A percentile compares a stretch with the other conserved stretches of the same genome.
These are phyloP conservation scores for Drosophila ficusphila DNA, from an alignment of 1,140 invertebrate genomes.

Conservation along the genomic window DNA sequence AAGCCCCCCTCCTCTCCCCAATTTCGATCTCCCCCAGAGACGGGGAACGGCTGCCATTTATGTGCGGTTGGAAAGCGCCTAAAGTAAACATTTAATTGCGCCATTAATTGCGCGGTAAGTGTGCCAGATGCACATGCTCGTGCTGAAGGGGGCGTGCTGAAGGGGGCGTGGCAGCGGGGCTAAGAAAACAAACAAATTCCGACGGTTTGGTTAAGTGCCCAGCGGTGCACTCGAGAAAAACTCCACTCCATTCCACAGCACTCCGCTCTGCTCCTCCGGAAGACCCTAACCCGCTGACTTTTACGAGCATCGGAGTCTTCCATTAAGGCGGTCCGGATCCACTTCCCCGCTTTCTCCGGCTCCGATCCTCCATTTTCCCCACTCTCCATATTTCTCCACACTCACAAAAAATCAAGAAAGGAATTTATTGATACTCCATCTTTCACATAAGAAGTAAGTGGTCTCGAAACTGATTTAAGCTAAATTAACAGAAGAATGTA, in stretches of 20 bases:
- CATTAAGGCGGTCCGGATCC: conserved; percentile 64
- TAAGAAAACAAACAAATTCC: conserved; percentile 75
- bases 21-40: conserved; percentile 33
- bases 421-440: too few species aligned
- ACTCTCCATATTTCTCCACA: conserved; percentile 1
- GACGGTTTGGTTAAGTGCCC: conserved; percentile 69
- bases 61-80: conserved; percentile 66
- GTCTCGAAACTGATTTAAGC: too few species aligned
- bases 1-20: neutral
- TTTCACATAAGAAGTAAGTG: too few species aligned
- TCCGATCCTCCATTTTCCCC: conserved; percentile 12
- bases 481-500: too few species aligned
- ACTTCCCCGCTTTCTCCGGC: conserved; percentile 13
- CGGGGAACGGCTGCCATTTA: conserved; percentile 56
- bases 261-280: neutral
- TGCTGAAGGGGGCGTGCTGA: conserved; percentile 1
- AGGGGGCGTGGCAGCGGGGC: conserved; percentile 22
- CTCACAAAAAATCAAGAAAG: neutral
- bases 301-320: conserved; percentile 66
- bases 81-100: conserved; percentile 82
- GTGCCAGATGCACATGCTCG: conserved; percentile 75
- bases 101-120: conserved; percentile 79
- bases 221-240: conserved; percentile 59
- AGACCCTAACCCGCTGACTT: conserved; percentile 53
- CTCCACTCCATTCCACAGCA: conserved; percentile 3